Evolutionary conservation across 2,888 invertebrate genomes (phyloP), one percentile per base, ranked within the genome.

Genomic region (Drosophila subsilvestris): DNA sequence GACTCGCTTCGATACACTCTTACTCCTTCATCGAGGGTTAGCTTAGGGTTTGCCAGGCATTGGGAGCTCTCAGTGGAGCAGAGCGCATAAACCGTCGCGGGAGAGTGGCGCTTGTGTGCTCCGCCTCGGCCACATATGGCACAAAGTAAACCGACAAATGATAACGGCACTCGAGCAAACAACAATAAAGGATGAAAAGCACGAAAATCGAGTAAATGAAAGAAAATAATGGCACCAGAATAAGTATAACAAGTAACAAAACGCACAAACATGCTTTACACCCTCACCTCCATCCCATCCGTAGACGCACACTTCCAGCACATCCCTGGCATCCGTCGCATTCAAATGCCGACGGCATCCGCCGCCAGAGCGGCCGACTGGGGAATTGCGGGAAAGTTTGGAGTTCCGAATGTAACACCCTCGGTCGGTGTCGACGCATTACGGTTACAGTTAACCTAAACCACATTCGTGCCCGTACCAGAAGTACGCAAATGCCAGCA

Each of bases 91-190:
- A 63, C 69, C 72, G 67, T 14, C 53, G 55, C 55, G 37, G 48
- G 25, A 42, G 59, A 32, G 63, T 18, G 67, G 67, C 48, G 29
- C 55, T 37, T 45, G 20, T 49, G 56, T 43, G 37, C 14, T 14
- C 37, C 6, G 14, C 68, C 48, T 47, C 32, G 37, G 66, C 54
- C 82, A 77, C 83, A 83, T 87, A 85, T 79, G 82, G 78, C 62
- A 63, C 70, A 69, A 73, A 77, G 79, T 75, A 76, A 79, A 85
- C 86, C 82, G 70, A 85, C 86, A 82, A 85, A 87, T 87, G 83
- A 85, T 87, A 85, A 87, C 83, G 86, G 78, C 84, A 80, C 87
- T 86, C 80, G 82, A 76, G 87, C 87, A 82, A 85, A 85, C 82
- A 85, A 85, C 86, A 85, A 87, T 87, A 82, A 85, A 85, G 80